Conservation (phyloP, 2,797 vertebrate species). For the Peromyscus attwateri region DNA sequence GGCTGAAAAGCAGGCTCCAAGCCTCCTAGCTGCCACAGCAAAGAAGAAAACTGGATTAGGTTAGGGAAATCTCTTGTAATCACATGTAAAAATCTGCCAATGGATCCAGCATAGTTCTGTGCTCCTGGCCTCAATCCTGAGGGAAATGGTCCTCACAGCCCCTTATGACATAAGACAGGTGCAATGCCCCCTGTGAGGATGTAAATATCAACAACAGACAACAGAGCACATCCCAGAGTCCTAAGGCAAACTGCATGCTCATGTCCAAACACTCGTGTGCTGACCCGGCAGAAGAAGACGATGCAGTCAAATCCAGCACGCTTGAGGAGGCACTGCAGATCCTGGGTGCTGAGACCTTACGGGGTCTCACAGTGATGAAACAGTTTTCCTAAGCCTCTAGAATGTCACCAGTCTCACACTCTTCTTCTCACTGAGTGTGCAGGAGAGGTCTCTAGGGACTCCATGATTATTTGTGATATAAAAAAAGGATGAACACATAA, state of each 20-base stretch:
- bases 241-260: neutral
- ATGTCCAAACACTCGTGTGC: neutral
- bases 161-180: neutral
- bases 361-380: neutral
- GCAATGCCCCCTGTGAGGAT: neutral
- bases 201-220: neutral
- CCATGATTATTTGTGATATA: neutral
- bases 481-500: neutral
- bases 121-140: neutral
- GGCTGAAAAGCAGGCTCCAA: neutral
- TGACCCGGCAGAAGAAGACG: neutral
- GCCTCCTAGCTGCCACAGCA: neutral
- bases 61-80: neutral
- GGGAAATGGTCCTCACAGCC: neutral
- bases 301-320: neutral
- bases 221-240: neutral
- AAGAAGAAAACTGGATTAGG: neutral
- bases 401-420: neutral
- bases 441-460: neutral
- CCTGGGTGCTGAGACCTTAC: neutral
- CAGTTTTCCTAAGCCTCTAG: neutral
- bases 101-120: neutral
- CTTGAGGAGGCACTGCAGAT: no score
- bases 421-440: no score
- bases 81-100: constrained; percentile 2